Base-by-base conservation (phyloP, 2,888 invertebrate genomes). In the Odontomyia ornata region DNA sequence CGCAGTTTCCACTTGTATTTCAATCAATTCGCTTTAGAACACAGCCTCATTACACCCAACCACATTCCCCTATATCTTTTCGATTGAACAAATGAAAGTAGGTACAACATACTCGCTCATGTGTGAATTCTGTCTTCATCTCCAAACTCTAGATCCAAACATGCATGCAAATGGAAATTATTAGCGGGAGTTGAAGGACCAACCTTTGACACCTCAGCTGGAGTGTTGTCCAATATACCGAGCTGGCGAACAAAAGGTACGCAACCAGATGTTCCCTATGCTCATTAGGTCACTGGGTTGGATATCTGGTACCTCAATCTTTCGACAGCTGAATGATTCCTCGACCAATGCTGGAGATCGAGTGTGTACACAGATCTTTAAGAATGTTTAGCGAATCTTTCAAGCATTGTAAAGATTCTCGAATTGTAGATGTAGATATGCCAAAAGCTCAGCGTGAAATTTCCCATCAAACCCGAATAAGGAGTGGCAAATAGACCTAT, bases 231-330 rank as follows among this genome's bases (percentile, higher is more conserved):
- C 18, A 13, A 52, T 18, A 18, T 18, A 9, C 18, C 13, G 52
- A 15, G 52, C 18, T n/a, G 52, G 3, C 46, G 47, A 43, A 47
- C 47, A 47, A 46, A n/a, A 23, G 23, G 13, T 47, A 18, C 30
- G 13, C 15, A n/a, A 23, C 47, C 69, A 46, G 69, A 69, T 69
- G 47, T 69, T 69, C 15, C 25, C 47, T 5, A n/a, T 18, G 11
- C 69, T 4, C 36, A 69, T 46, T 69, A n/a, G 69, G 69, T 69
- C 69, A 69, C 47, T 69, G 46, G 69, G 69, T 69, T 69, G 36
- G 69, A 27, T 47, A 69, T 1, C 69, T 47, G 9, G 69, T 47
- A 27, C 30, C 47, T 15, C 23, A n/a, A 25, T 27, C 47, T 25
- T 23, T 46, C 46, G 46, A 47, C 69, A 46, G 46, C 69, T 23